Evolutionary conservation across 2,113 vertebrate species (phyloP), one percentile per base, ranked within the genome.

Genomic region (Aleadryas rufinucha): DNA sequence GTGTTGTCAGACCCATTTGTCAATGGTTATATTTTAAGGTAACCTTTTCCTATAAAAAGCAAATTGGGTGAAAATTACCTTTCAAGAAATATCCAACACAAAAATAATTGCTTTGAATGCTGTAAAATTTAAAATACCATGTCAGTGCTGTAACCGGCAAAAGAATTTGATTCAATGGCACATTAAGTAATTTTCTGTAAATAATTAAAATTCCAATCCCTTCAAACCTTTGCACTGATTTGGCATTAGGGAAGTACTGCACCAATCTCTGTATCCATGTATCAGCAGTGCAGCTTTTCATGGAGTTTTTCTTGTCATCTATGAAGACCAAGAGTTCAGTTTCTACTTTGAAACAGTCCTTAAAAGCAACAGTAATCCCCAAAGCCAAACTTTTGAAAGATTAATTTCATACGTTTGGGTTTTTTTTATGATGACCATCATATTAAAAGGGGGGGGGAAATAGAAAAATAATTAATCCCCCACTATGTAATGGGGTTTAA

Each of bases 381-480:
- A 20, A 1, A 3, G 23, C 16, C 71, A 53, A 59, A 31, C 5
- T 42, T 63, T 1, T 4, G 10, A 77, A 47, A 72, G 5, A 10
- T 37, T 11, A 37, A 6, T 5, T 27, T 44, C 26, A n/a, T n/a
- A n/a, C n/a, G n/a, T n/a, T n/a, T n/a, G n/a, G n/a, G n/a, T n/a
- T n/a, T n/a, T n/a, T n/a, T n/a, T n/a, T n/a, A 24, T 12, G 2
- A 16, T 27, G 8, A 1, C 2, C 6, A 11, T n/a, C 54, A 17
- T 0, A 42, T 2, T 13, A 41, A 78, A 42, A 16, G 1, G 2
- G 12, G 16, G 9, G 6, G 6, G 3, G 3, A 28, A 49, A 80
- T 31, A 8, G 8, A 35, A 71, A 49, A 90, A 10, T 2, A 15
- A 28, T 1, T 1, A 70, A 44, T 11, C 0, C 3, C 8, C 4